Percentiles rank a stretch among this genome's conserved stretches.
Evolutionary conservation across 2,888 invertebrate species (phyloP).

Genomic region (Cancer borealis): DNA sequence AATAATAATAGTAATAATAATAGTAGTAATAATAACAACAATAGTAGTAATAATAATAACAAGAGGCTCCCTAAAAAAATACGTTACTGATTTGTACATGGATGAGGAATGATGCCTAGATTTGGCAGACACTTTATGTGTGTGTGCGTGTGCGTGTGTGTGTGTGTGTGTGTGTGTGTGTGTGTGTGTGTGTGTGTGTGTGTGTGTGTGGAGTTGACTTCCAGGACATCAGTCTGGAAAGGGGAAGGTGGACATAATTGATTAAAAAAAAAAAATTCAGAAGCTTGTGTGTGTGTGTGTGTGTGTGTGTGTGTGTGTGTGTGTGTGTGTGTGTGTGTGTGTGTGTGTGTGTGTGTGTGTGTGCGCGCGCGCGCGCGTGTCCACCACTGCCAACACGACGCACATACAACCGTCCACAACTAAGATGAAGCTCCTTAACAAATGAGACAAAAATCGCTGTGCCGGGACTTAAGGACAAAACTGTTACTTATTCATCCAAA

Average conservation of each 20-base stretch:
- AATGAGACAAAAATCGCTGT: background rate
- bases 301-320: constrained; percentile 42
- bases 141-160: constrained; percentile 22
- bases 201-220: background rate
- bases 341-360: background rate
- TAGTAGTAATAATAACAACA: constrained; percentile 26
- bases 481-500: background rate
- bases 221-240: no score
- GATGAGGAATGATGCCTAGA: background rate
- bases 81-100: constrained; percentile 3
- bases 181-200: constrained; percentile 27
- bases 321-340: constrained; percentile 38
- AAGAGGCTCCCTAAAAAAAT: background rate
- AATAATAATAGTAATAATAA: constrained; percentile 25
- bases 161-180: constrained; percentile 52
- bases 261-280: no score
- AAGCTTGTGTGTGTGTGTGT: background rate
- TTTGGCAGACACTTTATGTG: background rate
- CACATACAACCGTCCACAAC: constrained; percentile 4
- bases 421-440: background rate
- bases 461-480: background rate
- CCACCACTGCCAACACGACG: background rate
- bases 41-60: background rate
- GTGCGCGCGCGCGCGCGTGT: background rate
- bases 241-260: no score